A percentile compares a stretch with the other conserved stretches of the same genome.
Conservation (phyloP, 2,113 vertebrate genomes). For the Phylloscopus trochilus region DNA sequence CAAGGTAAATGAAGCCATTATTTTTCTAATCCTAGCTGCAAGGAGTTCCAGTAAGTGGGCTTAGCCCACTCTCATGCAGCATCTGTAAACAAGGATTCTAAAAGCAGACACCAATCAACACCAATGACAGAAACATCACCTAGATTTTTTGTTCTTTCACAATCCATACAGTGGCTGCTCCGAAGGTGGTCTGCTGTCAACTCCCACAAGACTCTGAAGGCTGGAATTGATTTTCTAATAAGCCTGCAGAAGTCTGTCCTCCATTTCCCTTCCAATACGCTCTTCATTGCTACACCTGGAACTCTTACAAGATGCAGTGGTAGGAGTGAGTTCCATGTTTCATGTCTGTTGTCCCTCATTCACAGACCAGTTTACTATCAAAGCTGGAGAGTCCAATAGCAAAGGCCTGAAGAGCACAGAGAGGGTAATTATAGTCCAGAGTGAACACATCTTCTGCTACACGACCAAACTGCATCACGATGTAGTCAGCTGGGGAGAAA, state of each 20-base stretch:
- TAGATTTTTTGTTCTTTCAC: background rate
- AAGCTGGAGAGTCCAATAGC: slow-evolving; percentile 96
- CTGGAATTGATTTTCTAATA: background rate
- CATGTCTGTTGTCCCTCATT: slow-evolving; percentile 68
- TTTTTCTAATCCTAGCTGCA: background rate
- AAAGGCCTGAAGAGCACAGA: slow-evolving; percentile 96
- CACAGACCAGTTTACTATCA: slow-evolving; percentile 95
- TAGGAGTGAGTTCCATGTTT: background rate
- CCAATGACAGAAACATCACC: background rate
- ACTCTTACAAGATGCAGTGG: background rate
- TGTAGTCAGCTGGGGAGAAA: slow-evolving; percentile 86
- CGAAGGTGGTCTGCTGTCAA: background rate
- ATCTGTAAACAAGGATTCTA: background rate
- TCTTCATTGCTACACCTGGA: background rate
- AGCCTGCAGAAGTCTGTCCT: background rate
- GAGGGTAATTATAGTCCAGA: slow-evolving; percentile 94
- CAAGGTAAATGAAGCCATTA: background rate
- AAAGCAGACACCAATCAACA: background rate
- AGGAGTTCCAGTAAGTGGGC: background rate
- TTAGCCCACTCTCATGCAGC: background rate
- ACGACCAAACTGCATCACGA: slow-evolving; percentile 97
- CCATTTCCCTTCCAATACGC: slow-evolving; percentile 5
- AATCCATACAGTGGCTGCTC: background rate
- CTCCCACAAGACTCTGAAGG: background rate
- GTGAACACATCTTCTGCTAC: slow-evolving; percentile 95